Percentiles rank a stretch among this genome's conserved stretches.
phyloP scores from a whole-genome alignment of 1,140 invertebrate genomes.

The Drosophila obscura region DNA sequence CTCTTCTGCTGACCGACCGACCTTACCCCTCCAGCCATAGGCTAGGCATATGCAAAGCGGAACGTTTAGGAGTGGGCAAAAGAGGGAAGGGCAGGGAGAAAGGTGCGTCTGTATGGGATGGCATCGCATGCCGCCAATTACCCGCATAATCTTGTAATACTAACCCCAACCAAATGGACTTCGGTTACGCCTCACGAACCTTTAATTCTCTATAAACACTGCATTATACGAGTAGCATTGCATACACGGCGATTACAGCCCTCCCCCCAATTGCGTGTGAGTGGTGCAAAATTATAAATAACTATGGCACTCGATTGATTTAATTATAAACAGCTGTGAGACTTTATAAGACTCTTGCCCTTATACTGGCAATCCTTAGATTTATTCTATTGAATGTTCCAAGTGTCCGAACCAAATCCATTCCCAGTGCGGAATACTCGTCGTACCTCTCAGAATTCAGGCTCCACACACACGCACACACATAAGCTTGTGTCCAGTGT shows the following conservation, averaged over 20 bases:
- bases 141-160: conserved; percentile 81
- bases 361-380: too few relatives aligned
- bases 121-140: conserved; percentile 78
- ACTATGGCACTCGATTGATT: conserved; percentile 38
- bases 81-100: neutral
- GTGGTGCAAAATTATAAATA: conserved; percentile 39
- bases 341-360: too few relatives aligned
- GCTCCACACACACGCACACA: conserved; percentile 7
- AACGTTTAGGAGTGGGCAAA: neutral
- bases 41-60: conserved; percentile 17
- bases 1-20: conserved; percentile 8
- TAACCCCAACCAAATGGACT: conserved; percentile 57
- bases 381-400: too few relatives aligned
- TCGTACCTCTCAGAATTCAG: conserved; percentile 5
- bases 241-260: conserved; percentile 20
- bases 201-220: conserved; percentile 73
- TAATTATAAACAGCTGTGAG: too few relatives aligned
- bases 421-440: conserved; percentile 8
- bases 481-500: conserved; percentile 23
- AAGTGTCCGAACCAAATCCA: neutral
- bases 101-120: conserved; percentile 35
- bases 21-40: neutral
- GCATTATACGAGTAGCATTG: neutral
- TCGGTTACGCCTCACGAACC: conserved; percentile 47
- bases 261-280: conserved; percentile 32